These are phyloP conservation scores for Pristionchus arcanus DNA, from an alignment of 2,888 invertebrate genomes.

Conservation along the genomic window DNA sequence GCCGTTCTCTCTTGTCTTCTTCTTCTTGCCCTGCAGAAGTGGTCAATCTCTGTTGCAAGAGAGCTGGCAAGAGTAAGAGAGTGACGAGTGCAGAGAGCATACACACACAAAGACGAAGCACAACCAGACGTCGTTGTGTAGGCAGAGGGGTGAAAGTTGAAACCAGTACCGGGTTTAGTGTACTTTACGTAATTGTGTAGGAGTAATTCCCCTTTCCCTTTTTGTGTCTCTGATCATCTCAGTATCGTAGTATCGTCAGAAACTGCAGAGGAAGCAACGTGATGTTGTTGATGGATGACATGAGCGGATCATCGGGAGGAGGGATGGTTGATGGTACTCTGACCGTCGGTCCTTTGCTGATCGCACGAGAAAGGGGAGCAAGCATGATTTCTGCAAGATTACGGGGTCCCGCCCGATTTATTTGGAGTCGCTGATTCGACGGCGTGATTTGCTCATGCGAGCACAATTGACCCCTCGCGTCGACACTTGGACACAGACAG, in stretches of 20 bases:
- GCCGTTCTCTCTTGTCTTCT: conserved; percentile 26
- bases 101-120: conserved; percentile 17
- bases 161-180: conserved; percentile 43
- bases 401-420: conserved; percentile 32
- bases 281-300: neutral
- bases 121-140: conserved; percentile 29
- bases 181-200: conserved; percentile 36
- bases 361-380: conserved; percentile 3
- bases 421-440: conserved; percentile 6
- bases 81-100: neutral
- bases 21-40: conserved; percentile 43
- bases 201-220: conserved; percentile 6
- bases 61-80: conserved; percentile 15
- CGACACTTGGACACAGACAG: conserved; percentile 11
- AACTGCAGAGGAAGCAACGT: neutral
- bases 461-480: neutral
- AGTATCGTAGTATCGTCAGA: neutral
- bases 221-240: neutral
- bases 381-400: conserved; percentile 18
- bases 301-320: neutral
- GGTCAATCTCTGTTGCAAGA: conserved; percentile 34
- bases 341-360: neutral
- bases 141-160: conserved; percentile 22
- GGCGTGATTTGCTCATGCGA: neutral
- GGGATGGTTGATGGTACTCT: neutral